Conservation (phyloP, 2,113 vertebrate species). For the Nettapus auritus region DNA sequence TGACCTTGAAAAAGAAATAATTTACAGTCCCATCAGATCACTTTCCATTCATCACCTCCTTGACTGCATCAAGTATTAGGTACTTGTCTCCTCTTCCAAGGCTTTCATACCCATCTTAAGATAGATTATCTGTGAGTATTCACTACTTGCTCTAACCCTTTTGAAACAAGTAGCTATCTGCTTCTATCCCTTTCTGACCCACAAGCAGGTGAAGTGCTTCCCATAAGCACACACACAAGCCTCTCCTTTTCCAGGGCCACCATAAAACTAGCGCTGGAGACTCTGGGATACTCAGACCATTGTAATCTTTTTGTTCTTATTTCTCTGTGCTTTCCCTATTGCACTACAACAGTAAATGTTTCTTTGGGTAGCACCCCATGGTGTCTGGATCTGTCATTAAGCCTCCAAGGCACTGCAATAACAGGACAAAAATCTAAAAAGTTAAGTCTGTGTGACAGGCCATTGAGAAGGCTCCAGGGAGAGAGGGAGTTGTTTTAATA, state of each 20-base stretch:
- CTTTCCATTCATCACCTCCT: background rate
- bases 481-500: background rate
- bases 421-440: background rate
- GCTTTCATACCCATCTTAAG: background rate
- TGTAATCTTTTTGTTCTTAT: background rate
- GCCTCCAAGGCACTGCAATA: background rate
- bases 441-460: background rate
- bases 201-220: background rate
- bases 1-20: background rate
- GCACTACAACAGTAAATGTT: background rate
- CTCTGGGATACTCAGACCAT: background rate
- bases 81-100: background rate
- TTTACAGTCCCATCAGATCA: background rate
- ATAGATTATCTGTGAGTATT: background rate
- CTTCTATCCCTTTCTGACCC: background rate
- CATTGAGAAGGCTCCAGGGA: background rate
- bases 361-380: background rate
- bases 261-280: background rate
- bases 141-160: background rate
- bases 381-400: background rate
- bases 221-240: background rate
- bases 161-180: background rate
- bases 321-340: background rate
- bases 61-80: background rate
- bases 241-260: background rate